These are phyloP conservation scores for Chrysochloris asiatica DNA, from an alignment of 2,113 vertebrate genomes.

Conservation along the genomic window DNA sequence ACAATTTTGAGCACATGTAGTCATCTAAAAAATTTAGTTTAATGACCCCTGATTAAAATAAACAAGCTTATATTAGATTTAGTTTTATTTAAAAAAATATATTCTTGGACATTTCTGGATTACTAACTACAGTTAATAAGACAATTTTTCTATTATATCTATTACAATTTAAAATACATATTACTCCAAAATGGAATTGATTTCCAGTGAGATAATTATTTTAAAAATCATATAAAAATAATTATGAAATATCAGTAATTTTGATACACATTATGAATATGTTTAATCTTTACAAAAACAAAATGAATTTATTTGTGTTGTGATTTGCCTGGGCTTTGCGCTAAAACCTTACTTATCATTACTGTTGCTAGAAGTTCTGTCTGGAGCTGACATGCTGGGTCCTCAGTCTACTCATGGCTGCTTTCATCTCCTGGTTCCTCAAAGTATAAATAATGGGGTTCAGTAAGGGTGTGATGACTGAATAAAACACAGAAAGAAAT, in stretches of 20 bases:
- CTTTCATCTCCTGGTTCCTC: constrained; percentile 73
- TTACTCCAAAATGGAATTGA: not conserved
- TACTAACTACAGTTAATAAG: not conserved
- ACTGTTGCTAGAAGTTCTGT: not conserved
- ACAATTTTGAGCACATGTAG: not conserved
- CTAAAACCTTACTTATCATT: not conserved
- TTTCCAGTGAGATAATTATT: not conserved
- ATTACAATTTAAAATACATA: not conserved
- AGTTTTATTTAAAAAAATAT: not conserved
- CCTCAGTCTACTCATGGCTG: constrained; percentile 58
- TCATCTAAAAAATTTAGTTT: not conserved
- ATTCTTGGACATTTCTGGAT: not conserved
- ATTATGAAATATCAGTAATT: not conserved
- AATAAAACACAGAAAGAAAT: constrained; percentile 71
- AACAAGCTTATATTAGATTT: not conserved
- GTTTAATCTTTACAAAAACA: not conserved
- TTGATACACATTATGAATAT: not conserved
- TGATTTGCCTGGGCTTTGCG: not conserved
- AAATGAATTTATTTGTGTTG: not conserved
- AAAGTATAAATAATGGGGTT: constrained; percentile 76
- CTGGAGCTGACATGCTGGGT: not conserved
- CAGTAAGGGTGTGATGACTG: constrained; percentile 68
- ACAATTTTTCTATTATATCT: not conserved
- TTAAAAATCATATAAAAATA: not conserved
- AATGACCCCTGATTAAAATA: not conserved